A percentile compares a stretch with the other conserved stretches of the same genome.
These are phyloP conservation scores for Yponomeuta sedellus DNA, from an alignment of 2,888 invertebrate species.

Conservation along the genomic window DNA sequence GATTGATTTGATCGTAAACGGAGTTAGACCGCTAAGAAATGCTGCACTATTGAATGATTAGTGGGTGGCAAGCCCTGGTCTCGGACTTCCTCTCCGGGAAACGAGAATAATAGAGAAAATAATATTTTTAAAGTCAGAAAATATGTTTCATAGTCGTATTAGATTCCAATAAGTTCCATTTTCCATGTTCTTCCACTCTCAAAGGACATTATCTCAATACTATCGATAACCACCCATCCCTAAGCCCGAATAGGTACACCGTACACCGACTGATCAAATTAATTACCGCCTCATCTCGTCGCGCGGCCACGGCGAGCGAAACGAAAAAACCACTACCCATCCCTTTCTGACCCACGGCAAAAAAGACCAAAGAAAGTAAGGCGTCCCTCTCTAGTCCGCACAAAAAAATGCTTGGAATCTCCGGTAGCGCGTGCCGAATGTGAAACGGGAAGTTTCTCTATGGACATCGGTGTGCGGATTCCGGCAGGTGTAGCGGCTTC, in stretches of 20 bases:
- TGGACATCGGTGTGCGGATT: constrained; percentile 38
- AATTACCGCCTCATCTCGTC: constrained; percentile 69
- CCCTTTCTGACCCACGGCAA: constrained; percentile 28
- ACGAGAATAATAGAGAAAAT: too few relatives aligned
- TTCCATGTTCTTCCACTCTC: too few relatives aligned
- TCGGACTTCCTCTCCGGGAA: too few relatives aligned
- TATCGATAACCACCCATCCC: constrained; percentile 35
- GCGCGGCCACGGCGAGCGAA: constrained; percentile 36
- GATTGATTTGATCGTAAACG: too few relatives aligned
- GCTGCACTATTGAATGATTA: too few relatives aligned
- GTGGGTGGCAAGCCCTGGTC: too few relatives aligned
- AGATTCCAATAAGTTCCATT: too few relatives aligned
- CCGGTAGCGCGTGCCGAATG: constrained; percentile 64
- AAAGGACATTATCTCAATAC: constrained; percentile 18
- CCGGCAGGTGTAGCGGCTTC: neutral
- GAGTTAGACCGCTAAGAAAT: too few relatives aligned
- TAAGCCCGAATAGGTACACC: constrained; percentile 43
- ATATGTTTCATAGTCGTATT: too few relatives aligned
- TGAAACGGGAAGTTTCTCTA: constrained; percentile 57
- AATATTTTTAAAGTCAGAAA: too few relatives aligned
- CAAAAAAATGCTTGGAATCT: constrained; percentile 55
- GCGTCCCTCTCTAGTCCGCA: constrained; percentile 25
- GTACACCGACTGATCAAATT: constrained; percentile 68
- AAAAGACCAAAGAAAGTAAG: constrained; percentile 20
- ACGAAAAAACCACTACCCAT: constrained; percentile 34